Evolutionary conservation across 2,888 invertebrate genomes (phyloP), one percentile per base, ranked within the genome.

Genomic region (Sesamia inferens): DNA sequence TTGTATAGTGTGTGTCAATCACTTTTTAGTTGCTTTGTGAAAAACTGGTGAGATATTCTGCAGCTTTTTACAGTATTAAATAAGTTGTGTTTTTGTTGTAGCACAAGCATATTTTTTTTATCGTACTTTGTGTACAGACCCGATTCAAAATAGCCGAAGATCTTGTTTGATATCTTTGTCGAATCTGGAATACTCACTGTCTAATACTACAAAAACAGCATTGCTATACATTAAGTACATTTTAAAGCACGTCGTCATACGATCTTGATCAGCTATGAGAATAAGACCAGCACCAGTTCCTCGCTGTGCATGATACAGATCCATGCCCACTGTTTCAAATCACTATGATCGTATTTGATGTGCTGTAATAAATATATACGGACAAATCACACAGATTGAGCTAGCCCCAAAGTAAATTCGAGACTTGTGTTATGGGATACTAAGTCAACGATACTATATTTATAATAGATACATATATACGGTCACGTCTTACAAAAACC

Each of bases 1-100:
- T 82, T 69, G 73, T 63, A 31, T 13, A 69, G 44, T 59, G 14
- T 64, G 51, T 69, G 68, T 77, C 57, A 71, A 58, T 57, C 42
- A 67, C 55, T 57, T 42, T 68, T 72, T 39, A 22, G 66, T 61
- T 48, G 47, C 67, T 57, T 13, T n/a, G 44, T 22, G n/a, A 13
- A 47, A 39, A 39, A 13, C 61, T 5, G 0, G 5, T 62, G 44
- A 10, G 8, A 48, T 68, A 54, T n/a, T 42, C 10, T 51, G 14
- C 7, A 11, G 1, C 10, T 39, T 19, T 62, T 19, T 0, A 22
- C 68, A 10, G 14, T 39, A 13, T 14, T 47, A 67, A 47, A 39
- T 47, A 16, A 22, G 1, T 19, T 13, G 13, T 0, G 1, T 0
- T 51, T 7, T 1, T 1, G 1, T 1, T 1, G 0, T 16, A 24